Evolutionary conservation across 1,140 invertebrate genomes (phyloP).

Genomic region (Papilio glaucus): DNA sequence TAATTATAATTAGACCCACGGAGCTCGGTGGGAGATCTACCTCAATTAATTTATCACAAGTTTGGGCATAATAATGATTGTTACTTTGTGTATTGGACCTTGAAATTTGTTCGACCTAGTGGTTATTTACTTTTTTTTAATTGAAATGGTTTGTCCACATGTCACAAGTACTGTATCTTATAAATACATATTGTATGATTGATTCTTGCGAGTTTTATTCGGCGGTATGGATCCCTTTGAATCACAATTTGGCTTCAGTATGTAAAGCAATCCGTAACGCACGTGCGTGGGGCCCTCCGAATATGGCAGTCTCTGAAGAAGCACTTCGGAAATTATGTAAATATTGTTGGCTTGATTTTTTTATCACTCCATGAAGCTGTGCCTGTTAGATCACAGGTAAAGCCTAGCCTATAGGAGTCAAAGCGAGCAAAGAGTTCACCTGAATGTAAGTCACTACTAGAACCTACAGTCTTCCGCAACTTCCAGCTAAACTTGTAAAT

Average conservation of each 20-base stretch:
- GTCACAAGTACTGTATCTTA: slow-evolving; percentile 83
- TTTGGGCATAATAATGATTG: slow-evolving; percentile 78
- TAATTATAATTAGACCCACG: slow-evolving; percentile 76
- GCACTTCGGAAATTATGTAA: too few relatives aligned
- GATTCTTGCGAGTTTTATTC: slow-evolving; percentile 73
- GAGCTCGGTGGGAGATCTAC: slow-evolving; percentile 71
- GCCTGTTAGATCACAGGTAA: too few relatives aligned
- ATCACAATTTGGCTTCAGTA: slow-evolving; percentile 6
- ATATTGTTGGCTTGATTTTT: too few relatives aligned
- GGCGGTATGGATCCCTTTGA: slow-evolving; percentile 1
- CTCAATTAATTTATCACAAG: slow-evolving; percentile 82
- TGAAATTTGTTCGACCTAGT: slow-evolving; percentile 77
- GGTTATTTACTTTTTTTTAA: slow-evolving; percentile 71
- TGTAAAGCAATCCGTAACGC: neutral
- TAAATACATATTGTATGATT: slow-evolving; percentile 84
- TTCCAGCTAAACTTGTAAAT: too few relatives aligned
- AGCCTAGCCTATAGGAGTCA: too few relatives aligned
- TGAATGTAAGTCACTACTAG: too few relatives aligned
- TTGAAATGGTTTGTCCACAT: slow-evolving; percentile 79
- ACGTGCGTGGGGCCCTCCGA: neutral
- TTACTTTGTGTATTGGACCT: slow-evolving; percentile 66
- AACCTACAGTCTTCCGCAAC: too few relatives aligned
- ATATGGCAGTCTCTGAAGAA: neutral
- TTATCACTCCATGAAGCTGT: too few relatives aligned
- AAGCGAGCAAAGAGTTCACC: too few relatives aligned